Conservation (phyloP, 2,797 vertebrate genomes). For the Manis crassicaudata region DNA sequence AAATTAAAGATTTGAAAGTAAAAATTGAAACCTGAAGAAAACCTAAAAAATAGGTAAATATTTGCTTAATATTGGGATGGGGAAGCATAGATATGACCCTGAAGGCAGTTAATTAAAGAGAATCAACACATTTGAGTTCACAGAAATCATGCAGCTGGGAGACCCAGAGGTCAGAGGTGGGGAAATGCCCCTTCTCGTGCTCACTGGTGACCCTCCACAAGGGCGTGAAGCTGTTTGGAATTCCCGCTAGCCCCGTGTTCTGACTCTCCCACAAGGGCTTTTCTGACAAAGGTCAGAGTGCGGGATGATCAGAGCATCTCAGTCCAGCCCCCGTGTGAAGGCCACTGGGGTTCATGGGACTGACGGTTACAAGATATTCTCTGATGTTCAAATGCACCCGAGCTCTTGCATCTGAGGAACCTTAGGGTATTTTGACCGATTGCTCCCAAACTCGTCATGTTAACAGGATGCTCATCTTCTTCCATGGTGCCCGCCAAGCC, state of each 20-base stretch:
- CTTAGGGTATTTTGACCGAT: background rate
- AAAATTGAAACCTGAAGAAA: background rate
- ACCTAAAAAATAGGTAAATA: background rate
- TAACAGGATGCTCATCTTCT: background rate
- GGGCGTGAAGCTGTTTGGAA: background rate
- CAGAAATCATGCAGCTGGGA: background rate
- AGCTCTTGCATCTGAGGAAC: background rate
- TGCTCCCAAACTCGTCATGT: no score
- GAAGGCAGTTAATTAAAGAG: background rate
- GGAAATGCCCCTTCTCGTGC: background rate
- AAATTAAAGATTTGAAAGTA: conserved; percentile 1
- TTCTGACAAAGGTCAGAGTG: background rate
- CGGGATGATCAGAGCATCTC: background rate
- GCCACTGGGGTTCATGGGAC: background rate
- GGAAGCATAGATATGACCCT: background rate
- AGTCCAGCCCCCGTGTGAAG: background rate
- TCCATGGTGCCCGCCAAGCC: background rate
- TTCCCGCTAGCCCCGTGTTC: background rate
- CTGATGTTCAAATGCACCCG: background rate
- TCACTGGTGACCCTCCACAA: background rate
- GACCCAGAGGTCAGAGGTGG: background rate
- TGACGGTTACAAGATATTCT: background rate
- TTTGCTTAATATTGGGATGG: background rate
- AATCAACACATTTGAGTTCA: background rate
- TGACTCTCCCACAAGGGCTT: background rate